Percentiles rank a stretch among this genome's conserved stretches.
Evolutionary conservation across 2,113 vertebrate species (phyloP).

Genomic region (Gallinago paraguaiae): DNA sequence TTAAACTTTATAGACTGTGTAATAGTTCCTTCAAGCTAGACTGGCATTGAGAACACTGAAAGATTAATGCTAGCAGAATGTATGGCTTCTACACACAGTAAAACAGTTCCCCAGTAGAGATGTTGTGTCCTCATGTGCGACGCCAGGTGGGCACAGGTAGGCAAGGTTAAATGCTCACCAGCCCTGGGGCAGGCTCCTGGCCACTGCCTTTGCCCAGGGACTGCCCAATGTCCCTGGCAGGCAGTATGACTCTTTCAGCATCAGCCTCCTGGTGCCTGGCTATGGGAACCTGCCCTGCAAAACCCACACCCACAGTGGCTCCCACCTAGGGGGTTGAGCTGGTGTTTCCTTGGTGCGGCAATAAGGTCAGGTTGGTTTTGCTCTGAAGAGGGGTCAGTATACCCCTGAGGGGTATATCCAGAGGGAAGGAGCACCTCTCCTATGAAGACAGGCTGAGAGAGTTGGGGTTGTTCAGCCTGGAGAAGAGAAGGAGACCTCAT

Average conservation of each 20-base stretch:
- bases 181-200: background rate
- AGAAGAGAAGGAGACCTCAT: too few relatives aligned
- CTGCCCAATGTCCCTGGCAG: background rate
- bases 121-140: background rate
- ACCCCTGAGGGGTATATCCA: too few relatives aligned
- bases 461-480: too few relatives aligned
- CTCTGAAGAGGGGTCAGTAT: background rate
- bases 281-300: background rate
- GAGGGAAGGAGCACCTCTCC: too few relatives aligned
- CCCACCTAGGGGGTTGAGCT: background rate
- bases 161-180: background rate
- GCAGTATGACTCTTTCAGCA: background rate
- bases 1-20: slow-evolving; percentile 33
- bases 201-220: background rate
- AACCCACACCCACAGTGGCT: background rate
- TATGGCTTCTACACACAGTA: background rate
- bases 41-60: background rate
- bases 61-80: background rate
- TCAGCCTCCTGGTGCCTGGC: background rate
- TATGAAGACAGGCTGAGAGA: too few relatives aligned
- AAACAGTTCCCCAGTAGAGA: background rate
- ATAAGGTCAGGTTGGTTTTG: background rate
- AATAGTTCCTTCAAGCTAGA: slow-evolving; percentile 38
- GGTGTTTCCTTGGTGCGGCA: background rate
- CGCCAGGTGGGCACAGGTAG: background rate